Evolutionary conservation across 2,113 vertebrate genomes (phyloP).

Genomic region (Entomyzon cyanotis): DNA sequence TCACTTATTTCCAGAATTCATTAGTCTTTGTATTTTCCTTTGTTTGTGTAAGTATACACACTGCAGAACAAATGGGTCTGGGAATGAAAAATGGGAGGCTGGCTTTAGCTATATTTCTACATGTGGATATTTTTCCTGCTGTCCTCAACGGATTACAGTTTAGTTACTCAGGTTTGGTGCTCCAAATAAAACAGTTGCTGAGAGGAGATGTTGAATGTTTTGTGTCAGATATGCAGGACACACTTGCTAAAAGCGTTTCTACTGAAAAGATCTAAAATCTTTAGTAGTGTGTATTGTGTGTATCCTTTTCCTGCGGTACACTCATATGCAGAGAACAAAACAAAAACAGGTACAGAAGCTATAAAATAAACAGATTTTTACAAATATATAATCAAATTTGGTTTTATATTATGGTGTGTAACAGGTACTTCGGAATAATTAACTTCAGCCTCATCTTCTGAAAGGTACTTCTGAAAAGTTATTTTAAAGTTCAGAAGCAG

Average conservation of each 20-base stretch:
- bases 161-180: not conserved
- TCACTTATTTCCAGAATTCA: not conserved
- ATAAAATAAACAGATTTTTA: not conserved
- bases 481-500: slow-evolving; percentile 1
- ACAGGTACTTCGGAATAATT: not conserved
- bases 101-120: not conserved
- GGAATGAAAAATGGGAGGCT: not conserved
- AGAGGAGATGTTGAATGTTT: not conserved
- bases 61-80: not conserved
- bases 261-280: not conserved
- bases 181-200: not conserved
- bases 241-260: not conserved
- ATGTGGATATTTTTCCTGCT: not conserved
- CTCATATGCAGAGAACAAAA: not conserved
- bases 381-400: not conserved
- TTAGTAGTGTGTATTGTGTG: not conserved
- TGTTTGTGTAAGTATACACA: not conserved
- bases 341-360: not conserved
- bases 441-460: not conserved
- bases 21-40: not conserved
- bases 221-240: not conserved
- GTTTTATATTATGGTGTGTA: not conserved
- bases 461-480: not conserved
- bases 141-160: not conserved
- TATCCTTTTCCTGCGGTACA: not conserved